A percentile compares a stretch with the other conserved stretches of the same genome.
Evolutionary conservation across 2,888 invertebrate species (phyloP).

Genomic region (Keiferia lycopersicella): DNA sequence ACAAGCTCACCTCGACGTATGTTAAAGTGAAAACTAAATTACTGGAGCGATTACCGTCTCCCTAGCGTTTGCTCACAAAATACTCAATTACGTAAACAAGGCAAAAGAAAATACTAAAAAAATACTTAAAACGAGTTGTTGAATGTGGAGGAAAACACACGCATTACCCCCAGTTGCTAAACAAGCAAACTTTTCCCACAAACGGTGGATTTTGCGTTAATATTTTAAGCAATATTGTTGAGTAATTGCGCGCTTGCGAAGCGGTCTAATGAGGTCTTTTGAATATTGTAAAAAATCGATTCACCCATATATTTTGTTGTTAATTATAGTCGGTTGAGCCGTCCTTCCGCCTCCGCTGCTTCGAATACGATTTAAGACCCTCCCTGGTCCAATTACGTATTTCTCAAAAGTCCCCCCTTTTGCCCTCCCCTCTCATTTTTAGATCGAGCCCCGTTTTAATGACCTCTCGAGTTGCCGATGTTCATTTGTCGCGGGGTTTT

Average conservation of each 20-base stretch:
- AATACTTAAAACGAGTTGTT: slow-evolving; percentile 43
- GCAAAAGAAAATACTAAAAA: slow-evolving; percentile 57
- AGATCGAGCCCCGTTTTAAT: slow-evolving; percentile 79
- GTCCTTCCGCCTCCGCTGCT: slow-evolving; percentile 77
- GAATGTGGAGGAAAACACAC: slow-evolving; percentile 57
- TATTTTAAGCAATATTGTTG: slow-evolving; percentile 69
- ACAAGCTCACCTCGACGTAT: slow-evolving; percentile 37
- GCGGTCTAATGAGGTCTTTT: slow-evolving; percentile 63
- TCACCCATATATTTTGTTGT: slow-evolving; percentile 81
- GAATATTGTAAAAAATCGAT: slow-evolving; percentile 69
- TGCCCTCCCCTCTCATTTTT: slow-evolving; percentile 70
- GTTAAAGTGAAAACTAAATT: slow-evolving; percentile 55
- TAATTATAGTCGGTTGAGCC: slow-evolving; percentile 79
- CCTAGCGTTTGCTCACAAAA: slow-evolving; percentile 64
- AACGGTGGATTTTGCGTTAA: slow-evolving; percentile 65
- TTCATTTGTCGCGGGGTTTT: slow-evolving; percentile 79
- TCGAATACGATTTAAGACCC: slow-evolving; percentile 79
- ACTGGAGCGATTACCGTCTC: slow-evolving; percentile 59
- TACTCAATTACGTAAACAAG: slow-evolving; percentile 72
- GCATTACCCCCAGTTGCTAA: slow-evolving; percentile 70
- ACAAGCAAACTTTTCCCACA: slow-evolving; percentile 75
- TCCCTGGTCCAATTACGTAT: slow-evolving; percentile 79
- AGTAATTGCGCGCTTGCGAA: slow-evolving; percentile 70
- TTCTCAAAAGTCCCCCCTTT: slow-evolving; percentile 71
- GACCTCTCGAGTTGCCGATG: slow-evolving; percentile 79